Conservation (phyloP, 2,888 invertebrate genomes). For the Fragum fragum region DNA sequence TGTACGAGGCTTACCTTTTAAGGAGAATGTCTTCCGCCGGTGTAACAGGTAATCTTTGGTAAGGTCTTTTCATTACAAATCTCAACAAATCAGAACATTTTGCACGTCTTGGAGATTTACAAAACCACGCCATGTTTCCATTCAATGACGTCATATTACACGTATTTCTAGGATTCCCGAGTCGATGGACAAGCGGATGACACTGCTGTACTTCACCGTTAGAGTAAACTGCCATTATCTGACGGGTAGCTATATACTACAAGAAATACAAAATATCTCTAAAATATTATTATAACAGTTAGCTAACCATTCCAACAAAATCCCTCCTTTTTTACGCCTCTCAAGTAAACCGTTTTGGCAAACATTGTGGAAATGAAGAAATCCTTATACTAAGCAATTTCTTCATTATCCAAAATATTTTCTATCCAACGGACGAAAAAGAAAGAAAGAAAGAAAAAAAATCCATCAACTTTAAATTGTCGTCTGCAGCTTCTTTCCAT, state of each 20-base stretch:
- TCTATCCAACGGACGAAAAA: too few relatives aligned
- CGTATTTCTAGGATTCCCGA: background rate
- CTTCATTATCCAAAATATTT: too few relatives aligned
- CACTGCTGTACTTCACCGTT: background rate
- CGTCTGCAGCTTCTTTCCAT: too few relatives aligned
- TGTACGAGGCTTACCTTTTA: background rate
- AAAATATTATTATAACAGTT: too few relatives aligned
- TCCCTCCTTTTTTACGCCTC: too few relatives aligned
- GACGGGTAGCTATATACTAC: background rate
- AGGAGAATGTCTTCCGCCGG: background rate
- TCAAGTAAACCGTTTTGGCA: too few relatives aligned
- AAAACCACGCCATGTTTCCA: conserved; percentile 8
- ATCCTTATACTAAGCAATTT: too few relatives aligned
- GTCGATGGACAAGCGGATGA: background rate
- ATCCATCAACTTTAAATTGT: too few relatives aligned
- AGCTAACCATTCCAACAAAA: too few relatives aligned
- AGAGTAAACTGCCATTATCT: background rate
- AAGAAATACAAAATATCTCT: too few relatives aligned
- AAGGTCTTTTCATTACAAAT: background rate
- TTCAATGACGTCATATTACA: conserved; percentile 19
- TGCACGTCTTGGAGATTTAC: background rate
- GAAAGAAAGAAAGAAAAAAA: too few relatives aligned
- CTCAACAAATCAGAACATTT: background rate
- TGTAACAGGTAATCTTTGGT: background rate
- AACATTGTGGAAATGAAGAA: too few relatives aligned